Conservation (phyloP, 2,888 invertebrate species). For the Isoperla grammatica region DNA sequence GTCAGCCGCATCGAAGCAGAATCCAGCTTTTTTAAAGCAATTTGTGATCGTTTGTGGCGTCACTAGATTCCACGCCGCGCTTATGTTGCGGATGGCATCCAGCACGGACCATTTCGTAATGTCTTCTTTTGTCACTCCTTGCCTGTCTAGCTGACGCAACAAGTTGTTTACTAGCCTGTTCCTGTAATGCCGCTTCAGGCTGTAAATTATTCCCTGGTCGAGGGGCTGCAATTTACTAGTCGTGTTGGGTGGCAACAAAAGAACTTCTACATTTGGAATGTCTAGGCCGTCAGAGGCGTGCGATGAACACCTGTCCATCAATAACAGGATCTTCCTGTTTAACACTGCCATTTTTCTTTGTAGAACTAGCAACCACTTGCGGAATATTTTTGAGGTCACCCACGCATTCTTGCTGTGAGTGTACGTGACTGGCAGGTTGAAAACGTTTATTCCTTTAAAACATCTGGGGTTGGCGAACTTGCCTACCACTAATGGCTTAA, state of each 20-base stretch:
- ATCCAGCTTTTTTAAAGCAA: no score
- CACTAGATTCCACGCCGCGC: neutral
- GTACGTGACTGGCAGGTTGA: neutral
- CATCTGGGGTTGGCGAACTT: neutral
- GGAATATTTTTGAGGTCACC: neutral
- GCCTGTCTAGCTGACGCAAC: neutral
- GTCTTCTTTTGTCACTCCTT: neutral
- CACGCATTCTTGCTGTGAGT: neutral
- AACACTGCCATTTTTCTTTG: neutral
- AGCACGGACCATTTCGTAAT: neutral
- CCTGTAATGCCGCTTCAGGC: neutral
- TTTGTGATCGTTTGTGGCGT: no score
- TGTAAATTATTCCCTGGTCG: neutral
- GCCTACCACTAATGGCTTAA: neutral
- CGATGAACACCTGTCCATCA: neutral
- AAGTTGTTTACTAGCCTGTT: neutral
- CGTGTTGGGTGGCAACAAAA: slow-evolving; percentile 1
- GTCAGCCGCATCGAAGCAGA: no score
- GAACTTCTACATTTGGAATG: neutral
- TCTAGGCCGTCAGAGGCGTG: neutral
- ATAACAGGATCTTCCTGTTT: neutral
- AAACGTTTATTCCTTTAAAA: neutral
- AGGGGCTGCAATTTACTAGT: neutral
- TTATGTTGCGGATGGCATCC: neutral
- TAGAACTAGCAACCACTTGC: neutral